These are phyloP conservation scores for Ceratina calcarata DNA, from an alignment of 1,140 invertebrate species.

Conservation along the genomic window DNA sequence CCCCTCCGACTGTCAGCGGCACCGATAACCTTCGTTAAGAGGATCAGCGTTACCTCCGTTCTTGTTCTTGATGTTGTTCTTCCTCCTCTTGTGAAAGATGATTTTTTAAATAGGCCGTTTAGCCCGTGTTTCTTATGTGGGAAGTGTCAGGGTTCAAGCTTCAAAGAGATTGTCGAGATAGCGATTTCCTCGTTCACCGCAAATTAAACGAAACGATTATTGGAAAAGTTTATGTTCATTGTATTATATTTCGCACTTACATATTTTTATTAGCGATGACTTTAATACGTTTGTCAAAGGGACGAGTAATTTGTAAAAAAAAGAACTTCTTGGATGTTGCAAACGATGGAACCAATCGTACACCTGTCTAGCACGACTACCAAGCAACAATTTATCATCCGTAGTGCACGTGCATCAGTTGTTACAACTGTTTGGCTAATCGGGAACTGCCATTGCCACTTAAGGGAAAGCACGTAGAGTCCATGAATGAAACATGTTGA, in stretches of 20 bases:
- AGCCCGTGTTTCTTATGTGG: neutral
- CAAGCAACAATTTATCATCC: constrained; percentile 26
- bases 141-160: neutral
- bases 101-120: neutral
- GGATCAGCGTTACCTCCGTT: neutral
- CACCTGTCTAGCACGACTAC: constrained; percentile 1
- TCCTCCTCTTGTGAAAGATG: neutral
- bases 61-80: neutral
- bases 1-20: neutral
- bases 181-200: neutral
- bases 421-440: constrained; percentile 14
- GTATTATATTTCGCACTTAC: no score
- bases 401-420: neutral
- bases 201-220: neutral
- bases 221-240: no score
- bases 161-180: neutral
- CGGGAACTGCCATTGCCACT: constrained; percentile 17
- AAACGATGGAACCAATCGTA: constrained; percentile 6
- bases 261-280: no score
- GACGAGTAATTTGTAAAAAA: neutral
- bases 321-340: neutral
- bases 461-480: neutral
- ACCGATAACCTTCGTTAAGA: neutral
- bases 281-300: neutral
- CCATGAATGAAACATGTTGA: constrained; percentile 1